Evolutionary conservation across 2,113 vertebrate species (phyloP).

Genomic region (Nasalis larvatus): DNA sequence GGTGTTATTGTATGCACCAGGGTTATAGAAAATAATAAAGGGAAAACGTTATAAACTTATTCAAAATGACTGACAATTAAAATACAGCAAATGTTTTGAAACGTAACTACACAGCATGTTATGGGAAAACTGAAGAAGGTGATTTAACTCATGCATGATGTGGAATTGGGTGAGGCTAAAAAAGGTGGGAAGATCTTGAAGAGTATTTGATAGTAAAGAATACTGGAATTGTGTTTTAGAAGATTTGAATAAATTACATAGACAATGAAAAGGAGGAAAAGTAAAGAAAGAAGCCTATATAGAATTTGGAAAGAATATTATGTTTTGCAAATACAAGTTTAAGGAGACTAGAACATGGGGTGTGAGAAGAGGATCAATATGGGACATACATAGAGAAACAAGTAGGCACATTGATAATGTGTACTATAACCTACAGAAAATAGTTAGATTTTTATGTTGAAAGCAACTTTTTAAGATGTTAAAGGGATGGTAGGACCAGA

Average conservation of each 20-base stretch:
- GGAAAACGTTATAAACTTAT: not conserved
- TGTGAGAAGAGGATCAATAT: not conserved
- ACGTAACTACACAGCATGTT: not conserved
- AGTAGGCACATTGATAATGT: not conserved
- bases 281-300: not conserved
- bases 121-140: fast-evolving
- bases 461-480: not conserved
- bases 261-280: not conserved
- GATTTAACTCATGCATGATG: not conserved
- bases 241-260: not conserved
- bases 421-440: not conserved
- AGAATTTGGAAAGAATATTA: not conserved
- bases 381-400: not conserved
- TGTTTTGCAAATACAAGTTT: not conserved
- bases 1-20: not conserved
- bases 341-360: not conserved
- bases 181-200: not conserved
- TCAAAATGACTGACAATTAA: not conserved
- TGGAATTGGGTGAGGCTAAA: not conserved
- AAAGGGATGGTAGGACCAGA: not conserved
- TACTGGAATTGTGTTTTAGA: not conserved
- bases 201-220: not conserved
- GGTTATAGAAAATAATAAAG: not conserved
- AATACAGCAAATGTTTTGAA: not conserved
- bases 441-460: not conserved